Conservation (phyloP, 2,797 vertebrate genomes). For the Semaprochilodus insignis region DNA sequence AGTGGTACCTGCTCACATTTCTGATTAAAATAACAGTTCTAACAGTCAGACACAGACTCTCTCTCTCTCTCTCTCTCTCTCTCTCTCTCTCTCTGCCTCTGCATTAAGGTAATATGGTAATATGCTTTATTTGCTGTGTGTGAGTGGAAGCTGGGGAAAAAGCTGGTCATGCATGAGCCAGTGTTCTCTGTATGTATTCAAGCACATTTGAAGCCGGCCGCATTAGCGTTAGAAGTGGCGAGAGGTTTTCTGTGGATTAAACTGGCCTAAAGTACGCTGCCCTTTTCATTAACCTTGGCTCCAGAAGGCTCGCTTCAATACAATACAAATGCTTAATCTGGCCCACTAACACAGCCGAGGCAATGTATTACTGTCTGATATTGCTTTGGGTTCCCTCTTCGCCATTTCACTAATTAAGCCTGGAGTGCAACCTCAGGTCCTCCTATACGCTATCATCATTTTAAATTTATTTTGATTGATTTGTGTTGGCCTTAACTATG, state of each 20-base stretch:
- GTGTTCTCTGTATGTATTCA: slow-evolving; percentile 33
- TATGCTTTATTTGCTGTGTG: slow-evolving; percentile 1
- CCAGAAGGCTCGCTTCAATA: slow-evolving; percentile 79
- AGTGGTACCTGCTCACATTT: slow-evolving; percentile 21
- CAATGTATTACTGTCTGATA: slow-evolving; percentile 73
- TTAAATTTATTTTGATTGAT: slow-evolving; percentile 97
- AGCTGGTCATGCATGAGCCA: slow-evolving; percentile 7
- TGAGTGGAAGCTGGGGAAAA: background rate
- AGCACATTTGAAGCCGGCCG: slow-evolving; percentile 40
- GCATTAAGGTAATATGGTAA: background rate
- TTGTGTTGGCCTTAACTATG: slow-evolving; percentile 94
- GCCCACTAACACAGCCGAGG: slow-evolving; percentile 60
- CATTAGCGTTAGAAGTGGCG: slow-evolving; percentile 61
- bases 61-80: slow-evolving; percentile 16
- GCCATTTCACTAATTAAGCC: slow-evolving; percentile 84
- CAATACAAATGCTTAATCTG: slow-evolving; percentile 82
- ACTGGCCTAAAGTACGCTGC: slow-evolving; percentile 74
- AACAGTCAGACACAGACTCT: background rate
- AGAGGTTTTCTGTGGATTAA: slow-evolving; percentile 78
- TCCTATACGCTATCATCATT: slow-evolving; percentile 87
- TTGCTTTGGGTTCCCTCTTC: slow-evolving; percentile 79
- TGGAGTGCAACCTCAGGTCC: slow-evolving; percentile 70
- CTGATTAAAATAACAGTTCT: slow-evolving; percentile 37
- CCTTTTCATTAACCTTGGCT: slow-evolving; percentile 85
- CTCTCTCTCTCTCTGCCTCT: background rate